phyloP scores from a whole-genome alignment of 2,113 vertebrate species.

The Irena cyanogastra region DNA sequence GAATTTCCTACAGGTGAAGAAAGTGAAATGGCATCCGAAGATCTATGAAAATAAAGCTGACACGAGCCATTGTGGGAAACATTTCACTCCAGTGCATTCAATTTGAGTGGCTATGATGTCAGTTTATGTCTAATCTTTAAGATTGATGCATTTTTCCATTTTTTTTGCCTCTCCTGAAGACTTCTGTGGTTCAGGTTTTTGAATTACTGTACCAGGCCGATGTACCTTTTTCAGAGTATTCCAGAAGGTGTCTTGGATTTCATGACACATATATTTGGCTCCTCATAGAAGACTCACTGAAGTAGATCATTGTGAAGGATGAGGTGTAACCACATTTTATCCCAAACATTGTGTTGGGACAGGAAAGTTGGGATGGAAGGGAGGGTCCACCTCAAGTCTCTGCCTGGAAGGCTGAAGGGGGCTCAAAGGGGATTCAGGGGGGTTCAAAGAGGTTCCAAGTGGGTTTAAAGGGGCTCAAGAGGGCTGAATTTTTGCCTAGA shows the following conservation, averaged over 20 bases:
- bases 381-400: not conserved
- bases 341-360: not conserved
- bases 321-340: not conserved
- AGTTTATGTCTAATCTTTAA: not conserved
- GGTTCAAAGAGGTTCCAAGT: not conserved
- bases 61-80: not conserved
- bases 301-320: not conserved
- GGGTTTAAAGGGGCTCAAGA: not conserved
- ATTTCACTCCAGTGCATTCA: not conserved
- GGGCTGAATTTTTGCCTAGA: not conserved
- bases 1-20: not conserved
- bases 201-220: not conserved
- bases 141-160: not conserved
- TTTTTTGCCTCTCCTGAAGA: not conserved
- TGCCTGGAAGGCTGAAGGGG: not conserved
- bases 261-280: not conserved
- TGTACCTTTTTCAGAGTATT: not conserved
- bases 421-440: not conserved
- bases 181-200: not conserved
- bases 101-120: not conserved
- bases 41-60: not conserved
- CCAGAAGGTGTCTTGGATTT: not conserved
- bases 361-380: not conserved
- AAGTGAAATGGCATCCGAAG: not conserved
- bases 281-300: not conserved